A percentile compares a stretch with the other conserved stretches of the same genome.
These are phyloP conservation scores for Pseudachorutes palmiensis DNA, from an alignment of 1,140 invertebrate species.

Conservation along the genomic window DNA sequence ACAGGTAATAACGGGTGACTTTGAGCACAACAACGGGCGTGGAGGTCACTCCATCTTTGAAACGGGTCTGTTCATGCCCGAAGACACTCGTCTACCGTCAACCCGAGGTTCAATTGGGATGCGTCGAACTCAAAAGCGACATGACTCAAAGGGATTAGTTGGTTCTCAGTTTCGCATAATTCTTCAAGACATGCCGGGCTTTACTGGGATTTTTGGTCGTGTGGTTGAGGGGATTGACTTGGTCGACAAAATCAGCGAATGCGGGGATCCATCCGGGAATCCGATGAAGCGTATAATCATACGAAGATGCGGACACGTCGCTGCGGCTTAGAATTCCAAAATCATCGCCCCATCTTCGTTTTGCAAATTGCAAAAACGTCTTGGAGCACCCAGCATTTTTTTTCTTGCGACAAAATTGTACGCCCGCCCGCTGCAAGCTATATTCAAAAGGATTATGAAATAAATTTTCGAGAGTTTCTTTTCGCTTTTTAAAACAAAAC, in stretches of 20 bases:
- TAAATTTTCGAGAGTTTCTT: conserved; percentile 9
- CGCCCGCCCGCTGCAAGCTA: background rate
- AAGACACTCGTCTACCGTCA: conserved; percentile 68
- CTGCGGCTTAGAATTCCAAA: conserved; percentile 10
- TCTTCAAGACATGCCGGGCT: conserved; percentile 61
- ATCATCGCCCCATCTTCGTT: too few species aligned
- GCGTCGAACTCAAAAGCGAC: conserved; percentile 68
- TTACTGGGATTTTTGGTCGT: conserved; percentile 73
- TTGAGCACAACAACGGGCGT: conserved; percentile 69
- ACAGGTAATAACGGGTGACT: conserved; percentile 63
- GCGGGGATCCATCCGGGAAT: conserved; percentile 65
- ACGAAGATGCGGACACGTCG: conserved; percentile 55
- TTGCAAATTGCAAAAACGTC: too few species aligned
- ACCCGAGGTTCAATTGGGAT: conserved; percentile 66
- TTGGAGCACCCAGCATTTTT: background rate
- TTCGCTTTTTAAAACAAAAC: conserved; percentile 2
- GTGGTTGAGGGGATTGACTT: conserved; percentile 71
- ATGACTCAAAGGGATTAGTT: conserved; percentile 69
- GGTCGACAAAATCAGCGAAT: conserved; percentile 67
- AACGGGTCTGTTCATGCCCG: conserved; percentile 68
- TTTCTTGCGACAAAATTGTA: background rate
- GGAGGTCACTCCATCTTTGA: conserved; percentile 68
- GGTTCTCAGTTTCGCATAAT: conserved; percentile 76
- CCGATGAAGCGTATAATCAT: conserved; percentile 66
- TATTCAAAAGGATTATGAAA: background rate